These are phyloP conservation scores for Phoeniculus purpureus DNA, from an alignment of 2,797 vertebrate species.

Conservation along the genomic window DNA sequence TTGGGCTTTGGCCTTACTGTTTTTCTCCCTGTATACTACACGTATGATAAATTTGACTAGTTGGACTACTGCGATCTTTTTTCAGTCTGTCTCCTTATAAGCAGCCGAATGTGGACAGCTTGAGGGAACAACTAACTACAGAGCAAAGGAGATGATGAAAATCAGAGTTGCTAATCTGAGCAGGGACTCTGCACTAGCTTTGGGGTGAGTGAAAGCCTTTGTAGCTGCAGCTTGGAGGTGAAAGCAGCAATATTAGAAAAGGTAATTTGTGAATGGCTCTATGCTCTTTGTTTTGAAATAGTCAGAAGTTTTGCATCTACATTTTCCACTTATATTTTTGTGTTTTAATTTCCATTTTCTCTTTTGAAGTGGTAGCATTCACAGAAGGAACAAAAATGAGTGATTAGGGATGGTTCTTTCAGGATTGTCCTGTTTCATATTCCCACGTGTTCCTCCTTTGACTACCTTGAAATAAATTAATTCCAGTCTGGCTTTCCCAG, in stretches of 20 bases:
- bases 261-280: not conserved
- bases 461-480: not conserved
- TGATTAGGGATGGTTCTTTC: not conserved
- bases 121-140: not conserved
- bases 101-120: not conserved
- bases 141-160: not conserved
- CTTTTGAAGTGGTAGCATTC: not conserved
- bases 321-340: not conserved
- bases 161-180: not conserved
- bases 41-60: not conserved
- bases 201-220: not conserved
- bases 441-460: not conserved
- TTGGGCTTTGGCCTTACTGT: no score
- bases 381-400: not conserved
- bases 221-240: not conserved
- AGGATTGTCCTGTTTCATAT: not conserved
- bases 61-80: not conserved
- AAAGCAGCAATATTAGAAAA: not conserved
- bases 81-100: not conserved
- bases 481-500: not conserved
- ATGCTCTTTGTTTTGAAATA: not conserved
- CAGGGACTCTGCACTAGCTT: not conserved
- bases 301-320: not conserved
- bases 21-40: no score
- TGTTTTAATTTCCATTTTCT: not conserved